These are phyloP conservation scores for Gryon sp. DNA, from an alignment of 1,140 invertebrate species.

Conservation along the genomic window DNA sequence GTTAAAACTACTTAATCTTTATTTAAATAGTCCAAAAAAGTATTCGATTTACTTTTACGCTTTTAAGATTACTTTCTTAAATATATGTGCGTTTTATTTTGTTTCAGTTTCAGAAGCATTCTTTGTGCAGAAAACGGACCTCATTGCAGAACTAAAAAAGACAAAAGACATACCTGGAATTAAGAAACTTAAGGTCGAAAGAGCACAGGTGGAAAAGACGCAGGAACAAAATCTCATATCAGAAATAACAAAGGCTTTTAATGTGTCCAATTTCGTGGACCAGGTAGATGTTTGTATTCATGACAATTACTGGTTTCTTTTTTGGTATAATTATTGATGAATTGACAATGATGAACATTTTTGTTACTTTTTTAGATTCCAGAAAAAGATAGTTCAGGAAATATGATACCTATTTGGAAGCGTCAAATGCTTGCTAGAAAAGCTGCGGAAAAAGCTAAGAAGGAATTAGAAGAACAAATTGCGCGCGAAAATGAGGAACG, in stretches of 20 bases:
- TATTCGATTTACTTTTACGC: constrained; percentile 18
- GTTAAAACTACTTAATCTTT: not conserved
- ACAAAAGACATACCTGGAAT: constrained; percentile 94
- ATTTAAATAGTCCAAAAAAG: constrained; percentile 7
- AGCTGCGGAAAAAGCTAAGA: constrained; percentile 93
- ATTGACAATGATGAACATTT: constrained; percentile 12
- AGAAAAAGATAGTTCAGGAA: constrained; percentile 92
- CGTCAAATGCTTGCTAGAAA: constrained; percentile 96
- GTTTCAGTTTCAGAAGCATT: constrained; percentile 83
- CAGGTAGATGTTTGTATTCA: constrained; percentile 82
- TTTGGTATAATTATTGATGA: not conserved
- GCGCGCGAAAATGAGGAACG: constrained; percentile 91
- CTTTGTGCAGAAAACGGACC: constrained; percentile 88
- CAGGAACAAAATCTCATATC: constrained; percentile 89
- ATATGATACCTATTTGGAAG: constrained; percentile 95
- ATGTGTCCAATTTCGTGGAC: constrained; percentile 92
- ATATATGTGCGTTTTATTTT: not conserved
- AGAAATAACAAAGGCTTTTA: constrained; percentile 90
- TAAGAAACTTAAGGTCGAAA: constrained; percentile 93
- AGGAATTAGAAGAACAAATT: constrained; percentile 92
- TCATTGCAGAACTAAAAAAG: constrained; percentile 93
- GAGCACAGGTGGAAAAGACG: constrained; percentile 88
- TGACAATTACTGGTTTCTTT: not conserved
- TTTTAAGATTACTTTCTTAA: constrained; percentile 17
- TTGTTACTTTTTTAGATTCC: constrained; percentile 84